Percentiles rank a stretch among this genome's conserved stretches.
Conservation (phyloP, 2,888 invertebrate species). For the Eupithecia insigniata region DNA sequence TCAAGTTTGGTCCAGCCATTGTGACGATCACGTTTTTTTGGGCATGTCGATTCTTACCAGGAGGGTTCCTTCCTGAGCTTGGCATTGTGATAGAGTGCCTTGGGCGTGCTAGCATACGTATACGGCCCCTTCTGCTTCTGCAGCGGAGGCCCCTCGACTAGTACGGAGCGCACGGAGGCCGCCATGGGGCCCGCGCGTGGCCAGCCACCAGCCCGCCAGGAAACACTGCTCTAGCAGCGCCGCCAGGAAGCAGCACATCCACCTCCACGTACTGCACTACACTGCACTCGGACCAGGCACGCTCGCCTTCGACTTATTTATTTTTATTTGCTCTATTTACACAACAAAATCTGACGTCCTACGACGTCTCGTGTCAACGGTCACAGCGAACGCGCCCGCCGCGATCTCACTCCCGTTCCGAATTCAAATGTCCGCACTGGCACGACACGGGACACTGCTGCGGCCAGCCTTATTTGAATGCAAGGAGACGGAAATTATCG, state of each 20-base stretch:
- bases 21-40: neutral
- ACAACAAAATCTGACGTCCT: neutral
- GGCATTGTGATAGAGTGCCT: slow-evolving; percentile 84
- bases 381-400: neutral
- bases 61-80: slow-evolving; percentile 78
- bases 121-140: slow-evolving; percentile 73
- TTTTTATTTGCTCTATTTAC: neutral
- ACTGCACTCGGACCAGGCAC: neutral
- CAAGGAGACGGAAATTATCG: no score
- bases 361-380: neutral
- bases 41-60: slow-evolving; percentile 63
- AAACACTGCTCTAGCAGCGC: slow-evolving; percentile 63
- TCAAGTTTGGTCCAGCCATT: no score
- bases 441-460: neutral
- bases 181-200: slow-evolving; percentile 56
- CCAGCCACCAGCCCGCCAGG: slow-evolving; percentile 46
- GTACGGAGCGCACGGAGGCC: slow-evolving; percentile 71
- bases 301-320: neutral
- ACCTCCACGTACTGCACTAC: slow-evolving; percentile 1
- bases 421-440: slow-evolving; percentile 26
- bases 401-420: slow-evolving; percentile 22
- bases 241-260: slow-evolving; percentile 70
- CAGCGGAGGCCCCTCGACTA: slow-evolving; percentile 73
- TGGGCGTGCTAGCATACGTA: slow-evolving; percentile 85
- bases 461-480: no score